These are phyloP conservation scores for Oryzias sinensis DNA, from an alignment of 2,797 vertebrate species.

Conservation along the genomic window DNA sequence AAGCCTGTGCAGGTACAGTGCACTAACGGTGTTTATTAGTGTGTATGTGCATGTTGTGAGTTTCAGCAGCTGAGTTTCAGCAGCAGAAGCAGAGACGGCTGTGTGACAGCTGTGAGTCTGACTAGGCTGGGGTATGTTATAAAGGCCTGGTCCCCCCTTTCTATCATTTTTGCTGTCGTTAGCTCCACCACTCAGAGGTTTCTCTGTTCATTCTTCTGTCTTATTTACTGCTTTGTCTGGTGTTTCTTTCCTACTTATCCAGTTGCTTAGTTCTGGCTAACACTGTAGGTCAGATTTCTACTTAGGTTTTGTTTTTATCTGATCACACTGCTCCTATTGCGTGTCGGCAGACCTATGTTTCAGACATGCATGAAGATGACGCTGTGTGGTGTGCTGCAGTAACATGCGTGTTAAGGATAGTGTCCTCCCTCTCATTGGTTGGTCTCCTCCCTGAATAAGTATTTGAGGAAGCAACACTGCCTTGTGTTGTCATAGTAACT, in stretches of 20 bases:
- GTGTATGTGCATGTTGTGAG: slow-evolving; percentile 30
- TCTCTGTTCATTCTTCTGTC: not conserved
- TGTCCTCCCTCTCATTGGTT: slow-evolving; percentile 31
- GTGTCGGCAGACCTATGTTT: slow-evolving; percentile 38
- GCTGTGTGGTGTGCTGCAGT: too few relatives aligned
- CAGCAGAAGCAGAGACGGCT: slow-evolving; percentile 51
- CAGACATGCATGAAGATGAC: slow-evolving; percentile 41
- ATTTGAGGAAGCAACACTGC: slow-evolving; percentile 61
- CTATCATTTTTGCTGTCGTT: not conserved
- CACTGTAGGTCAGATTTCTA: slow-evolving; percentile 5
- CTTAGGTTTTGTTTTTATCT: slow-evolving; percentile 10
- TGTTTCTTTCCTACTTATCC: slow-evolving; percentile 17
- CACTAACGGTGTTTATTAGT: slow-evolving; percentile 24
- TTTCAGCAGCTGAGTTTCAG: slow-evolving; percentile 51
- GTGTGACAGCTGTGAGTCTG: slow-evolving; percentile 62
- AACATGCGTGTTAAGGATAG: too few relatives aligned
- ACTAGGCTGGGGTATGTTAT: slow-evolving; percentile 51
- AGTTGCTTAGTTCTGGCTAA: slow-evolving; percentile 17
- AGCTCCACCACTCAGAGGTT: not conserved
- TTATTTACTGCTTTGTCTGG: slow-evolving; percentile 4
- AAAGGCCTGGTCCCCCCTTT: slow-evolving; percentile 31
- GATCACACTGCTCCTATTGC: slow-evolving; percentile 7
- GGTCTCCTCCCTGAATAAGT: slow-evolving; percentile 15
- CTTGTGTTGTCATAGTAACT: slow-evolving; percentile 51
- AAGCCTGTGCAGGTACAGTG: too few relatives aligned